phyloP scores from a whole-genome alignment of 2,888 invertebrate genomes.

The Tyria jacobaeae region DNA sequence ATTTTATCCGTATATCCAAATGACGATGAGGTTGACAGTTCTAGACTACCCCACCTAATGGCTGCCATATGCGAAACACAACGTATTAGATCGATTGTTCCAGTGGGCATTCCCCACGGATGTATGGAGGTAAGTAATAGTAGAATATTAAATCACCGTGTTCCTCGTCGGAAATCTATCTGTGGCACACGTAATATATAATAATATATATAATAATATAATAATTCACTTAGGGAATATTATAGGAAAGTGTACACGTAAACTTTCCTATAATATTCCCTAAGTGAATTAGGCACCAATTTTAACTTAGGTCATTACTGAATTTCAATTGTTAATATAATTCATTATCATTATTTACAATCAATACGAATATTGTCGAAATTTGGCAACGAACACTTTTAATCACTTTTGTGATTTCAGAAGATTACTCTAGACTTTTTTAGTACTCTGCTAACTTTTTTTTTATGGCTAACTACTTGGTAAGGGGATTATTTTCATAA shows the following conservation, averaged over 20 bases:
- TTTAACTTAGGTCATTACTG: too few relatives aligned
- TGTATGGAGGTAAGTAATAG: slow-evolving; percentile 74
- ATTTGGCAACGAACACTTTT: neutral
- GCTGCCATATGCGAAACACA: slow-evolving; percentile 93
- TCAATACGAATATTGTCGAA: neutral
- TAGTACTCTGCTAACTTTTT: neutral
- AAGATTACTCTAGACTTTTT: neutral
- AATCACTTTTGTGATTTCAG: neutral
- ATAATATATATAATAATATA: too few relatives aligned
- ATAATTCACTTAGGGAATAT: too few relatives aligned
- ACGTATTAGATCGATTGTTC: slow-evolving; percentile 92
- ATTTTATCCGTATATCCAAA: slow-evolving; percentile 76
- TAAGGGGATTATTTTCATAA: too few relatives aligned
- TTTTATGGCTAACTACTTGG: too few relatives aligned
- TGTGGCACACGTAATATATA: too few relatives aligned
- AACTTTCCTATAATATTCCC: too few relatives aligned
- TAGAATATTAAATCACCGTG: neutral
- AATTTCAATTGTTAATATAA: too few relatives aligned
- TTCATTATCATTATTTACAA: neutral
- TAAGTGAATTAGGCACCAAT: neutral
- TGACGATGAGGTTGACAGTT: slow-evolving; percentile 86
- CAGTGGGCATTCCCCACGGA: slow-evolving; percentile 95
- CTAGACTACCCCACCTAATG: slow-evolving; percentile 87
- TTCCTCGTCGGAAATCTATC: too few relatives aligned
- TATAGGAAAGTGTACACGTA: neutral